These are phyloP conservation scores for Spermophilus dauricus DNA, from an alignment of 2,113 vertebrate genomes.

Conservation along the genomic window DNA sequence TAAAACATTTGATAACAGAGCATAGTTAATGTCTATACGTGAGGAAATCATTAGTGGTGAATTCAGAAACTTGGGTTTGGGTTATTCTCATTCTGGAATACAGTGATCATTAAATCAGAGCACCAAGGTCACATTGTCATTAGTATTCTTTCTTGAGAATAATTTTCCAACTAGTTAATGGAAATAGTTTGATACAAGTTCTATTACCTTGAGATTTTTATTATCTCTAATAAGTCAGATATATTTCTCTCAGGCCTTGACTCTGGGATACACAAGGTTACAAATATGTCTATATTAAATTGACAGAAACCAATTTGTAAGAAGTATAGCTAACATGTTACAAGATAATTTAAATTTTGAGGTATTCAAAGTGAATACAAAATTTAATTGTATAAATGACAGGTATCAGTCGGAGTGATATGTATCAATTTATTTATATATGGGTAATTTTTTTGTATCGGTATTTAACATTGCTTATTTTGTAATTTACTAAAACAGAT, in stretches of 20 bases:
- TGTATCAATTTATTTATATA: slow-evolving; percentile 18
- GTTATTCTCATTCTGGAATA: slow-evolving; percentile 32
- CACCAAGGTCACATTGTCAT: background rate
- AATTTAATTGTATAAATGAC: background rate
- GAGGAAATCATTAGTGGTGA: slow-evolving; percentile 21
- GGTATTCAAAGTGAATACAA: slow-evolving; percentile 39
- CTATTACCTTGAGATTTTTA: background rate
- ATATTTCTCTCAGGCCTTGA: background rate
- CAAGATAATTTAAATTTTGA: slow-evolving; percentile 39
- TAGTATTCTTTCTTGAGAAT: slow-evolving; percentile 31
- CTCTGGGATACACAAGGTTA: slow-evolving; percentile 16
- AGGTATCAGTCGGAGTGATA: background rate
- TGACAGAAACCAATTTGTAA: slow-evolving; percentile 30
- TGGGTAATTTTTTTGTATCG: background rate
- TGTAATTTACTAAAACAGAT: slow-evolving; percentile 4
- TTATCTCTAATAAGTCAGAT: background rate
- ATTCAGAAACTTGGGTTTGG: slow-evolving; percentile 27
- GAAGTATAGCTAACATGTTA: slow-evolving; percentile 36
- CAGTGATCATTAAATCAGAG: slow-evolving; percentile 13
- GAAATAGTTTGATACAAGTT: background rate
- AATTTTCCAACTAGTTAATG: slow-evolving; percentile 5
- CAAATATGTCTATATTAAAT: background rate
- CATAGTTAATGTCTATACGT: background rate
- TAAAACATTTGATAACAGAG: slow-evolving; percentile 32
- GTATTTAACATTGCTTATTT: slow-evolving; percentile 28